phyloP scores from a whole-genome alignment of 92 coral and sea anemone genomes.

The Desmophyllum pertusum region DNA sequence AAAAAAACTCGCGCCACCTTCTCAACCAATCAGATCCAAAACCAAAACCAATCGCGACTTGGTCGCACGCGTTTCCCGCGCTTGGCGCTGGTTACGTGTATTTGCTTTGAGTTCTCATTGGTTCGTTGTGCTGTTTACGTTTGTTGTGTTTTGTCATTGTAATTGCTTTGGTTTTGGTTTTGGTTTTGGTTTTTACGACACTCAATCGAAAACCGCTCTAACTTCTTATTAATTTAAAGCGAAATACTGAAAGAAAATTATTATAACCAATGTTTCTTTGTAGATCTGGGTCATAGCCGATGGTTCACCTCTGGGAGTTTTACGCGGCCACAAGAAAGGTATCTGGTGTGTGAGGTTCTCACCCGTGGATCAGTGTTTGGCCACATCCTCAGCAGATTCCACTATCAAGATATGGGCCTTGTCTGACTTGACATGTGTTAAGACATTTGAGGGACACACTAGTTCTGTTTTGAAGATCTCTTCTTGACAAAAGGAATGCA shows the following conservation, averaged over 20 bases:
- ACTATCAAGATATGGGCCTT: conserved; percentile 97
- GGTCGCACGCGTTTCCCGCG: too few species aligned
- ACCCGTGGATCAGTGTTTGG: conserved; percentile 94
- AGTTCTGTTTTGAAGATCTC: conserved; percentile 86
- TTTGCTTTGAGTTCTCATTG: too few species aligned
- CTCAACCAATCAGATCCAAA: too few species aligned
- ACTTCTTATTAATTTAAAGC: too few species aligned
- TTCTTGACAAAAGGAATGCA: conserved; percentile 93
- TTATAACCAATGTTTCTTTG: neutral
- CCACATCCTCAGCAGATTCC: conserved; percentile 88
- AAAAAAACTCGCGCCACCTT: too few species aligned
- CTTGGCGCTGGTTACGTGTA: too few species aligned
- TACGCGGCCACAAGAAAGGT: conserved; percentile 94
- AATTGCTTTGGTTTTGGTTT: too few species aligned
- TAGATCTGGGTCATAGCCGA: conserved; percentile 85
- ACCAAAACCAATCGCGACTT: too few species aligned
- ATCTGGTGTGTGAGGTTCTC: conserved; percentile 95
- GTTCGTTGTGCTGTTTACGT: too few species aligned
- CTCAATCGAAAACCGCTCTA: too few species aligned
- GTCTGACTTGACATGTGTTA: conserved; percentile 91
- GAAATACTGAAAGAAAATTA: neutral
- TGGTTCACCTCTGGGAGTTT: conserved; percentile 78
- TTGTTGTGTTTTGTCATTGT: too few species aligned
- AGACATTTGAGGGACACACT: conserved; percentile 94
- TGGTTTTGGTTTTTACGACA: too few species aligned